A percentile compares a stretch with the other conserved stretches of the same genome.
These are phyloP conservation scores for Semicossyphus pulcher DNA, from an alignment of 2,113 vertebrate genomes.

Conservation along the genomic window DNA sequence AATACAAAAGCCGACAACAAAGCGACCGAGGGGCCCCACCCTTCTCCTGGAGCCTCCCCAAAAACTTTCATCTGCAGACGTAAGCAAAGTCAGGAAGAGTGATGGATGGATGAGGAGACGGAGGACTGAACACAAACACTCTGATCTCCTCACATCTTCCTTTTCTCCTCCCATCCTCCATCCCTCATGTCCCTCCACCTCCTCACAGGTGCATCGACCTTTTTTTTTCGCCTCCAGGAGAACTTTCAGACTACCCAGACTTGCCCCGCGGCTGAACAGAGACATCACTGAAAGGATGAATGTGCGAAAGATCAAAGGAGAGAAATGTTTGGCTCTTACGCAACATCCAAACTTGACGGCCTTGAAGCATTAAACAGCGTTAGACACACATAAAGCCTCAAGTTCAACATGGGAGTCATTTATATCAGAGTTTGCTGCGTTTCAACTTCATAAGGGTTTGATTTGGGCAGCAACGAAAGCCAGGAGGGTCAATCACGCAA, in stretches of 20 bases:
- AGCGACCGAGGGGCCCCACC: constrained; percentile 44
- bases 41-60: constrained; percentile 31
- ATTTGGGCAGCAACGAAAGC: constrained; percentile 40
- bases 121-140: constrained; percentile 43
- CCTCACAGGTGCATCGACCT: constrained; percentile 57
- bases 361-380: constrained; percentile 46
- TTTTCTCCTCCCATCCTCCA: constrained; percentile 36
- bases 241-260: constrained; percentile 11
- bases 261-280: constrained; percentile 36
- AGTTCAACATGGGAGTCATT: constrained; percentile 57
- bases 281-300: constrained; percentile 39
- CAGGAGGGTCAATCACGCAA: constrained; percentile 36
- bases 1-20: constrained; percentile 71
- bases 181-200: constrained; percentile 2
- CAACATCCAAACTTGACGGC: constrained; percentile 21
- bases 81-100: constrained; percentile 37
- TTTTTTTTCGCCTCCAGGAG: constrained; percentile 32
- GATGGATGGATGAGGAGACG: constrained; percentile 48
- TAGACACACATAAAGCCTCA: constrained; percentile 10
- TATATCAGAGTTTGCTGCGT: constrained; percentile 18
- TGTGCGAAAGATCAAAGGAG: constrained; percentile 39
- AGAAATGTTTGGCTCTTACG: constrained; percentile 28
- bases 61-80: constrained; percentile 62
- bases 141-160: constrained; percentile 54
- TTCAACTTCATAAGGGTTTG: constrained; percentile 36